Conservation (phyloP, 2,113 vertebrate species). For the Catharus minimus region DNA sequence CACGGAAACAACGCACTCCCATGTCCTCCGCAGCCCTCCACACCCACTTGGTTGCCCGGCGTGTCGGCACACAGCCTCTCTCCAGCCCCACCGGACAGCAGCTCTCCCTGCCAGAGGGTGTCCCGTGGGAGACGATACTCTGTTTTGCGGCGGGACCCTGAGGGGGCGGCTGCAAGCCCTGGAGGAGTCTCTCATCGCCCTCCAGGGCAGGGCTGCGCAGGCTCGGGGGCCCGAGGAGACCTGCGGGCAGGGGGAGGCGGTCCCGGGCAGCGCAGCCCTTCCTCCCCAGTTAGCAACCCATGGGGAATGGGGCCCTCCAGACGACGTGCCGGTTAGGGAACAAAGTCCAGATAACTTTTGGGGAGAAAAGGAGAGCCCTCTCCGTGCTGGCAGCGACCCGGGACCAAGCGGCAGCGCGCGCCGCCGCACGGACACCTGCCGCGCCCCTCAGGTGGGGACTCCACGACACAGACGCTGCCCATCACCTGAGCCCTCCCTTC, state of each 20-base stretch:
- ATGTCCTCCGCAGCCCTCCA: too few species aligned
- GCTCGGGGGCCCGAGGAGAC: neutral
- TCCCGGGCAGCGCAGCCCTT: neutral
- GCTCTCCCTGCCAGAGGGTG: rapidly evolving
- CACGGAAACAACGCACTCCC: neutral
- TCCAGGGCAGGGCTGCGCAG: rapidly evolving
- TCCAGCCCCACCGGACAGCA: neutral
- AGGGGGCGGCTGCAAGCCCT: neutral
- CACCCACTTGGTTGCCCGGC: neutral
- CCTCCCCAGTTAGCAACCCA: neutral
- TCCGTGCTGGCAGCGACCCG: neutral
- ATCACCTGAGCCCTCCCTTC: neutral
- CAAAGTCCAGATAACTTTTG: neutral
- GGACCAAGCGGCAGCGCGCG: neutral
- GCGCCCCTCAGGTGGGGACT: neutral
- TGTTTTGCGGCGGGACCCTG: neutral
- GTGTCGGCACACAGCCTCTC: neutral
- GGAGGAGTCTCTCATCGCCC: too few species aligned
- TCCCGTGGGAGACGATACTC: neutral
- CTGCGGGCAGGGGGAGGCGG: rapidly evolving
- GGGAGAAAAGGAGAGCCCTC: neutral
- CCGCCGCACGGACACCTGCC: neutral
- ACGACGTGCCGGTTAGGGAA: neutral
- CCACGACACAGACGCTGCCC: neutral
- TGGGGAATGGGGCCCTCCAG: rapidly evolving